phyloP scores from a whole-genome alignment of 2,797 vertebrate species.

The Alectoris magna region DNA sequence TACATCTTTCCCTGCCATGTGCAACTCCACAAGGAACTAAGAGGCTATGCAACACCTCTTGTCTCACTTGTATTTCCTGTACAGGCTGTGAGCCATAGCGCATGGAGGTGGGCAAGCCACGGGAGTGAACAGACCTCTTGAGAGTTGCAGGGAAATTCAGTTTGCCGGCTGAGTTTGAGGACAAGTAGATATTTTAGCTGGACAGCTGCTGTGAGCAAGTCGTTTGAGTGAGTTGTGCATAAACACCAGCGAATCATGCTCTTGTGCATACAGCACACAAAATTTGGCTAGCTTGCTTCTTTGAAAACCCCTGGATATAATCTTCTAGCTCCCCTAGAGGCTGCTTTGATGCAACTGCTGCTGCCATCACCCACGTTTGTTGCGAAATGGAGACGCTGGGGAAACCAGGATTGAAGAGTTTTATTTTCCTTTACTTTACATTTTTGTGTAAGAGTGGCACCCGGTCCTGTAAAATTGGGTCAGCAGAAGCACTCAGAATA shows the following conservation, averaged over 20 bases:
- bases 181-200: background rate
- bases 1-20: background rate
- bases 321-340: slow-evolving; percentile 62
- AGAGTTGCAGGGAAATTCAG: background rate
- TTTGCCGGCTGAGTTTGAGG: background rate
- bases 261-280: background rate
- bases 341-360: background rate
- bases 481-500: slow-evolving; percentile 27
- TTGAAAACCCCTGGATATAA: slow-evolving; percentile 16
- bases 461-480: slow-evolving; percentile 17
- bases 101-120: background rate
- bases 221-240: background rate
- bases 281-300: background rate
- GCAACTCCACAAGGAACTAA: background rate
- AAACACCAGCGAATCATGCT: background rate
- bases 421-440: background rate
- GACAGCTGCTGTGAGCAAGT: background rate
- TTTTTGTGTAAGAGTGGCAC: slow-evolving; percentile 13
- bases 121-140: background rate
- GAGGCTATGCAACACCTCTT: background rate
- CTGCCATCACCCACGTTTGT: background rate
- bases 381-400: background rate
- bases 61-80: background rate
- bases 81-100: background rate
- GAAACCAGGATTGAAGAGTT: background rate